These are phyloP conservation scores for Sciaenops ocellatus DNA, from an alignment of 2,797 vertebrate genomes.

Conservation along the genomic window DNA sequence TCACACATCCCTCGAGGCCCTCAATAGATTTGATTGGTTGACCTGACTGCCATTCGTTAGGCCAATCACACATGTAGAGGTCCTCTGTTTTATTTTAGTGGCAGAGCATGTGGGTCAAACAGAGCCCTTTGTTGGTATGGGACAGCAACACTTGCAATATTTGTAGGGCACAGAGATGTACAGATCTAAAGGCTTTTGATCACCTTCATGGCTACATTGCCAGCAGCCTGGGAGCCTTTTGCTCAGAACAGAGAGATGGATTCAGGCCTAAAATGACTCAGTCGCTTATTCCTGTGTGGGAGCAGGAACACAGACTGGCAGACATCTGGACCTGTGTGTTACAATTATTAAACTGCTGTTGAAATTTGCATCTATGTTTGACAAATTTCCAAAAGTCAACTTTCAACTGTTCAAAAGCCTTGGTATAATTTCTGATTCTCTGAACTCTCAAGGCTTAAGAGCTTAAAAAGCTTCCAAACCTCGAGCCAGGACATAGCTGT, in stretches of 20 bases:
- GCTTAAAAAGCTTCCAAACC: conserved; percentile 9
- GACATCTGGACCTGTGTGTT: conserved; percentile 34
- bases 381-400: conserved; percentile 14
- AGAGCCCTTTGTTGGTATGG: conserved; percentile 20
- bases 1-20: conserved; percentile 59
- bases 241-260: conserved; percentile 44
- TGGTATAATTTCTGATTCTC: conserved; percentile 4
- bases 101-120: conserved; percentile 46
- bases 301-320: conserved; percentile 29
- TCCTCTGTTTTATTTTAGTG: conserved; percentile 50
- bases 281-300: conserved; percentile 17
- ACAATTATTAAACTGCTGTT: conserved; percentile 35
- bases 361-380: conserved; percentile 19
- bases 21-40: conserved; percentile 35
- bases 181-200: conserved; percentile 57
- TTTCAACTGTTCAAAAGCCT: conserved; percentile 17
- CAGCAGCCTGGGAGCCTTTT: conserved; percentile 41
- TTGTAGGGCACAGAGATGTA: conserved; percentile 46
- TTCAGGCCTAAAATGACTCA: conserved; percentile 43
- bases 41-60: conserved; percentile 56
- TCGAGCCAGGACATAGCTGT: neutral
- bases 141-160: conserved; percentile 37
- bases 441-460: conserved; percentile 9
- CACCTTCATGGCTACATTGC: conserved; percentile 34
- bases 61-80: conserved; percentile 49